Conservation (phyloP, 2,797 vertebrate genomes). For the Simalia tracyae region DNA sequence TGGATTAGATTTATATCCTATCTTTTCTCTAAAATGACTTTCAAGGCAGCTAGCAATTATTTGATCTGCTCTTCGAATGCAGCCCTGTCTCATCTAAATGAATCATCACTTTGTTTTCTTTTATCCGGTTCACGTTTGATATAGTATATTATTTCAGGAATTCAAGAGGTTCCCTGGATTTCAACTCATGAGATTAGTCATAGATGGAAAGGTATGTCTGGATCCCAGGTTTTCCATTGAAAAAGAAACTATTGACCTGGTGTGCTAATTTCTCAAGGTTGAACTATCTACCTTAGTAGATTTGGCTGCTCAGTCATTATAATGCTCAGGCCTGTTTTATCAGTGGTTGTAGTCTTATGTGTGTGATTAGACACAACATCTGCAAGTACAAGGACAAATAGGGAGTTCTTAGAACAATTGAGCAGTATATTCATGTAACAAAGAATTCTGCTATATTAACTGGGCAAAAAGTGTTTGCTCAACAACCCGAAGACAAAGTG, state of each 20-base stretch:
- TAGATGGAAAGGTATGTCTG: not conserved
- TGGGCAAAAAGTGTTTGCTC: not conserved
- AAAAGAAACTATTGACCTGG: not conserved
- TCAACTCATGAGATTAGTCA: not conserved
- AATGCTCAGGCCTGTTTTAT: not conserved
- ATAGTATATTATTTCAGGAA: not conserved
- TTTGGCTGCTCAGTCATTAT: not conserved
- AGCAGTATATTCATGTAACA: not conserved
- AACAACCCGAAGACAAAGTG: not conserved
- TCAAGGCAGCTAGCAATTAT: not conserved
- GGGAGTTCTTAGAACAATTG: not conserved
- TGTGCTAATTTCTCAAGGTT: not conserved
- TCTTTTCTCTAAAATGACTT: not conserved
- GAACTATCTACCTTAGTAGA: not conserved
- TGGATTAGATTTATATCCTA: not conserved
- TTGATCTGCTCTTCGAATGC: not conserved
- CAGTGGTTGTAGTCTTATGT: not conserved
- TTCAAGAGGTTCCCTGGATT: not conserved
- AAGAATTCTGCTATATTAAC: not conserved
- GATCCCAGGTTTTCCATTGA: not conserved
- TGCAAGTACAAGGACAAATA: not conserved
- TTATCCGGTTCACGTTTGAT: not conserved
- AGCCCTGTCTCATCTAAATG: not conserved
- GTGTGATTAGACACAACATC: not conserved
- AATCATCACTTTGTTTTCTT: not conserved